Base-by-base conservation (phyloP, 1,140 invertebrate species). In the Caenorhabditis tropicalis region DNA sequence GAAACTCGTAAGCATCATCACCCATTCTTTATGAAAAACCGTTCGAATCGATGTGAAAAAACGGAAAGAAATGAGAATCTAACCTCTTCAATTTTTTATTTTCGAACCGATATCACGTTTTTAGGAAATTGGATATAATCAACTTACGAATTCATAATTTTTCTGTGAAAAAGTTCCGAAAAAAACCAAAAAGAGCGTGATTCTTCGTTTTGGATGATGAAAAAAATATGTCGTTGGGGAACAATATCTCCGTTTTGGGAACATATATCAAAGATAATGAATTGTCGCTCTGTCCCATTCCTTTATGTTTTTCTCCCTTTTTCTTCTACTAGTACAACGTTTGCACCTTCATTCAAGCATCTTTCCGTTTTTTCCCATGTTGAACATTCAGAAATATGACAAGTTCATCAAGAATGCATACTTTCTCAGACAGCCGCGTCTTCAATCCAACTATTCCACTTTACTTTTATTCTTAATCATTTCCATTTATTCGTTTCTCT, bases 321-420 rank as follows among this genome's bases (percentile, higher is more conserved):
- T 16, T 2, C 0, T 65, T 19, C 58, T 29, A 39, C 58, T 65
- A 65, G 36, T 9, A 65, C 58, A 7, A 58, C 56, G 31, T 70
- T 33, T 33, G 39, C 33, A 10, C 9, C 65, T 24, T 10, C 12
- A 24, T 12, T 9, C n/a, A 36, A 2, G 19, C 49, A n/a, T 7
- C 21, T n/a, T n/a, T 27, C 53, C n/a, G n/a, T 39, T 39, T 74
- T 74, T 74, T 74, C 65, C 65, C 65, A 74, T 65, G 58, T 65
- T 16, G 5, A 19, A 39, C 65, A 74, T 74, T 43, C 65, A 74
- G 36, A 74, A 74, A 46, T 74, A 74, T 74, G 65, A 74, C 33
- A 43, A 74, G 65, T 74, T 74, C 36, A 74, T 74, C 65, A 19
- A 43, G 65, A 74, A 74, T 74, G 65, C 65, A 74, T 74, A 43